Evolutionary conservation across 2,113 vertebrate species (phyloP), one percentile per base, ranked within the genome.

Genomic region (Festucalex cinctus): DNA sequence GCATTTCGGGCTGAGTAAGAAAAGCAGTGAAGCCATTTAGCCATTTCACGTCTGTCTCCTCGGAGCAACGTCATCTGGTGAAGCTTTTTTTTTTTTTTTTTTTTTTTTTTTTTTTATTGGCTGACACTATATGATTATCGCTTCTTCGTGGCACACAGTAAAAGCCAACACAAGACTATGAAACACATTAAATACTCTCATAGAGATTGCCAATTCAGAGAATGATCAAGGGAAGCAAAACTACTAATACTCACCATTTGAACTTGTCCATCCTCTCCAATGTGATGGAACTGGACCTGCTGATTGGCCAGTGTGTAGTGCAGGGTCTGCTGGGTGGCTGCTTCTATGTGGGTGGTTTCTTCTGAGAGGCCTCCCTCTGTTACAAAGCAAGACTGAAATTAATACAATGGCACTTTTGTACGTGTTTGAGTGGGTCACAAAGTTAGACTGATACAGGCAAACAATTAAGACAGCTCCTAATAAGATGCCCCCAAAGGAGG

Each of bases 241-340:
- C 3, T n/a, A 20, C n/a, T n/a, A 36, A 67, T 61, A 90, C 96
- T 85, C 91, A 98, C 97, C 93, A 98, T 95, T 91, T 99, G 97
- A 46, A 99, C 96, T 87, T 99, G 96, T 20, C 97, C 97, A 14
- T 98, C 97, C 74, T 98, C 97, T 32, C 96, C 94, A 1, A 99
- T 98, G 65, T 96, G 97, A 83, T 99, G 97, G 74, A 99, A 98
- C 91, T 99, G 97, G 72, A 98, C 96, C 83, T 98, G 86, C 58
- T 88, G 89, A 0, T 98, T 98, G 79, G 95, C 94, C 83, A 99
- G 79, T 4, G 97, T 90, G 14, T 99, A 99, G 87, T 99, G 97
- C 58, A 99, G 90, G 0, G 97, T 95, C 84, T 98, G 97, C 60
- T 93, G 95, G 17, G 86, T 91, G 72, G 94, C 90, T 0, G 93